Evolutionary conservation across 2,888 invertebrate genomes (phyloP).

Genomic region (Chelonus formosanus): DNA sequence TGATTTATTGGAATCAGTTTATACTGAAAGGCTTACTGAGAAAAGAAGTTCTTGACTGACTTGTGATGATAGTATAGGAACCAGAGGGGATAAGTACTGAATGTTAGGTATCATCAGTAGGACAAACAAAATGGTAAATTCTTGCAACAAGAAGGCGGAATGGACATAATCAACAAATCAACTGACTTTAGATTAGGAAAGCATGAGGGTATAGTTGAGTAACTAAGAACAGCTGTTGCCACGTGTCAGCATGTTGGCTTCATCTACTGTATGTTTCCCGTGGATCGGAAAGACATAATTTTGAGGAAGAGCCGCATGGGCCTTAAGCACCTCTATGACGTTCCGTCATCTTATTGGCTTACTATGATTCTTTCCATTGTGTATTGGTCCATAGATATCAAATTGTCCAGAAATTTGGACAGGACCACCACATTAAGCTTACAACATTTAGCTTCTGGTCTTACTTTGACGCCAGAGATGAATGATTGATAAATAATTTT

Average conservation of each 20-base stretch:
- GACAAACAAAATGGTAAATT: slow-evolving; percentile 30
- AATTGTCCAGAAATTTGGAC: slow-evolving; percentile 53
- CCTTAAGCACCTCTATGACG: slow-evolving; percentile 61
- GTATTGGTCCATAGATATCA: slow-evolving; percentile 53
- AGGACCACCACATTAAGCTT: slow-evolving; percentile 39
- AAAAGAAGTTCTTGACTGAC: background rate
- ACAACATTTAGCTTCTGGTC: background rate
- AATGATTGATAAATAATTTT: slow-evolving; percentile 5
- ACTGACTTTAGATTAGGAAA: slow-evolving; percentile 55
- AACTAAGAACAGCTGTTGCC: no score
- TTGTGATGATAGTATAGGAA: background rate
- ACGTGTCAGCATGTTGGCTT: slow-evolving; percentile 36
- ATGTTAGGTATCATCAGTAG: background rate
- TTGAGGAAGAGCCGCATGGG: slow-evolving; percentile 65
- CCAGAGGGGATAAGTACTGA: background rate
- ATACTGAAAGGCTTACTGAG: background rate
- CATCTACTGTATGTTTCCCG: slow-evolving; percentile 53
- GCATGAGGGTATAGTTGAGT: slow-evolving; percentile 38
- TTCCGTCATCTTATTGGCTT: slow-evolving; percentile 58
- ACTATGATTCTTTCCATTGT: slow-evolving; percentile 58
- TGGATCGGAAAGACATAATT: slow-evolving; percentile 64
- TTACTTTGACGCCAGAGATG: no score
- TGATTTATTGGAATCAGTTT: no score
- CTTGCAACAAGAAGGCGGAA: slow-evolving; percentile 57
- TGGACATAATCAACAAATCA: slow-evolving; percentile 66